Conservation (phyloP, 2,113 vertebrate genomes). For the Fulica atra region DNA sequence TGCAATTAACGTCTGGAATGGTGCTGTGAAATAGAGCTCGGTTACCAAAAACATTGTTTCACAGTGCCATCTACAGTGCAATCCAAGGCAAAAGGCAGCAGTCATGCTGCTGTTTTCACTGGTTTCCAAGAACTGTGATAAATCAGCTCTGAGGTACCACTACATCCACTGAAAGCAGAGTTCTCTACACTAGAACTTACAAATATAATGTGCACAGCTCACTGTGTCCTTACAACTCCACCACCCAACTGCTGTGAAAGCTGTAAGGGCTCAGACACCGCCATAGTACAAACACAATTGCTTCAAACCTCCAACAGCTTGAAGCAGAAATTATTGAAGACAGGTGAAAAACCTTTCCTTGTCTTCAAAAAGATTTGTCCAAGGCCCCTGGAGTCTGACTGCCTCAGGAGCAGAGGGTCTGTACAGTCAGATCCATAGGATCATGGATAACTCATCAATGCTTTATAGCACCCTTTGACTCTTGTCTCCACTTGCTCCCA, state of each 20-base stretch:
- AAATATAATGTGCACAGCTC: neutral
- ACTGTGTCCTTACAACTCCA: neutral
- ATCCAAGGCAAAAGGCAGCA: neutral
- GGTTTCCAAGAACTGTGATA: neutral
- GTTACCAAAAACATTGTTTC: constrained; percentile 20
- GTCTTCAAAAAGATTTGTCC: neutral
- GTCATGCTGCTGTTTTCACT: neutral
- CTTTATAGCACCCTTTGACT: neutral
- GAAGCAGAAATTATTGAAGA: neutral
- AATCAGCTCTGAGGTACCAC: neutral
- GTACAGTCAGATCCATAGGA: neutral
- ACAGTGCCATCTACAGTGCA: constrained; percentile 30
- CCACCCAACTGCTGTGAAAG: neutral
- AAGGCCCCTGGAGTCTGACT: neutral
- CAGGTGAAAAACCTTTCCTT: neutral
- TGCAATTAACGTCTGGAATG: constrained; percentile 57
- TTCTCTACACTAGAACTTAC: neutral
- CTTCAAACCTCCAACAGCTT: neutral
- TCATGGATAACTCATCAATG: rapidly evolving
- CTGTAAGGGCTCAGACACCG: neutral
- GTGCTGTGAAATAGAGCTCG: constrained; percentile 16
- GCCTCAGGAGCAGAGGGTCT: neutral
- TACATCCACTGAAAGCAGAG: neutral
- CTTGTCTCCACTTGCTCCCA: neutral
- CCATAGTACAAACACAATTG: neutral